These are phyloP conservation scores for Mimumesa dahlbomi DNA, from an alignment of 2,888 invertebrate species.

Conservation along the genomic window DNA sequence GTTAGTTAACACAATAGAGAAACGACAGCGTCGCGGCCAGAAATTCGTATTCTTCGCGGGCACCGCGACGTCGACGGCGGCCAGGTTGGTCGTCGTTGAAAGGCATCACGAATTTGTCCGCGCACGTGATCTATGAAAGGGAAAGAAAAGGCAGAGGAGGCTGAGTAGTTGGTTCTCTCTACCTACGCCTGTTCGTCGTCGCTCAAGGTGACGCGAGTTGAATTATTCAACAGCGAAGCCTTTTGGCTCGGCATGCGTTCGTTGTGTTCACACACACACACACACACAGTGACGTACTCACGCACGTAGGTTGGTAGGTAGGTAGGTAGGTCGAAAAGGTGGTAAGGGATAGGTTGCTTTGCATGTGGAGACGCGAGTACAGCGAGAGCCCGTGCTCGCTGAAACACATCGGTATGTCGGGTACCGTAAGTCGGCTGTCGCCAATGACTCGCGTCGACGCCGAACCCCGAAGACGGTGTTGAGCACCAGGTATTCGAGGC, in stretches of 20 bases:
- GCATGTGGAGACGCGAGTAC: conserved; percentile 31
- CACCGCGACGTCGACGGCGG: conserved; percentile 4
- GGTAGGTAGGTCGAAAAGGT: conserved; percentile 45
- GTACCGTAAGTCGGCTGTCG: conserved; percentile 60
- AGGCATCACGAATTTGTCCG: conserved; percentile 61
- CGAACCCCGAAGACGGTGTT: conserved; percentile 31
- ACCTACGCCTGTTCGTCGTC: conserved; percentile 69
- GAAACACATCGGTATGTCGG: conserved; percentile 54
- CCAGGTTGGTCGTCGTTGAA: conserved; percentile 40
- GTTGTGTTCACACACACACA: conserved; percentile 3
- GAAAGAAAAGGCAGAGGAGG: conserved; percentile 52
- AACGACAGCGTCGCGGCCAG: not conserved
- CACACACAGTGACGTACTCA: conserved; percentile 1
- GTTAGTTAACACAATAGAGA: too few species aligned
- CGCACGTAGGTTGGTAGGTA: conserved; percentile 17
- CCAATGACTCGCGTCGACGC: conserved; percentile 49
- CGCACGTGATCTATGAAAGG: conserved; percentile 58
- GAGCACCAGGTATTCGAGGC: too few species aligned
- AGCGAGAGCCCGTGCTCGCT: conserved; percentile 16
- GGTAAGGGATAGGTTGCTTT: conserved; percentile 35
- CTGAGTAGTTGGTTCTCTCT: too few species aligned
- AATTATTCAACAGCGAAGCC: conserved; percentile 73
- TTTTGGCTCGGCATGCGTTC: conserved; percentile 47
- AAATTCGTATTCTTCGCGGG: conserved; percentile 40
- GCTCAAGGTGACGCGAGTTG: conserved; percentile 72